Base-by-base conservation (phyloP, 2,888 invertebrate species). In the Leucophora obtusa region DNA sequence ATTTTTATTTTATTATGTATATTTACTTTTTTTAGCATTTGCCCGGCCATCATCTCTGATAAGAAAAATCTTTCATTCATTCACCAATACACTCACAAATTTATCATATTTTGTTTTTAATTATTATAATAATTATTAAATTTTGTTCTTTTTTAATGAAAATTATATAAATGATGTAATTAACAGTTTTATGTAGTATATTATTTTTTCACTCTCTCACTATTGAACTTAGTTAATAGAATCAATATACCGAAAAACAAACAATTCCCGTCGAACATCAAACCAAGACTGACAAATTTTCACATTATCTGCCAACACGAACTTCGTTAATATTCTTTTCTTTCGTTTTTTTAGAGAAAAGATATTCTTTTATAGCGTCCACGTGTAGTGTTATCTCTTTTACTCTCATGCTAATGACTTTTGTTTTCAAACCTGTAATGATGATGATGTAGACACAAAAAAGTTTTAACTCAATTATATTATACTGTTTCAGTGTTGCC, bases 161-260 rank as follows among this genome's bases (percentile, higher is more conserved):
- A 70, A 81, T 81, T 81, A 81, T 77, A 77, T 81, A 74, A 81
- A 81, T 81, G 81, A 81, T 81, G 81, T 81, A 81, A 81, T 81
- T 81, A 77, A 73, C 76, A 69, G 66, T 73, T 70, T 2, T 11
- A 65, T 66, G 66, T 43, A 69, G 65, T 73, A 58, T 38, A 47
- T 47, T 43, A 24, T 56, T 54, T n/a, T 17, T 60, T 63, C 17
- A 74, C 70, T 51, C 53, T 69, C 53, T 53, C 59, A 59, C 65
- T 9, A 66, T 50, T 28, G 7, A 6, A 6, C 6, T 28, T 28
- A 28, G 28, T 6, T 7, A 28, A 4, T 28, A 28, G 7, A 28
- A 28, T 7, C 35, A 74, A 70, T 56, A 62, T 17, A 9, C 71
- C 80, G 76, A 66, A 70, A 75, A 77, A 51, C 77, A 66, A 70